Base-by-base conservation (phyloP, 2,888 invertebrate genomes). In the Ptychoptera contaminata region DNA sequence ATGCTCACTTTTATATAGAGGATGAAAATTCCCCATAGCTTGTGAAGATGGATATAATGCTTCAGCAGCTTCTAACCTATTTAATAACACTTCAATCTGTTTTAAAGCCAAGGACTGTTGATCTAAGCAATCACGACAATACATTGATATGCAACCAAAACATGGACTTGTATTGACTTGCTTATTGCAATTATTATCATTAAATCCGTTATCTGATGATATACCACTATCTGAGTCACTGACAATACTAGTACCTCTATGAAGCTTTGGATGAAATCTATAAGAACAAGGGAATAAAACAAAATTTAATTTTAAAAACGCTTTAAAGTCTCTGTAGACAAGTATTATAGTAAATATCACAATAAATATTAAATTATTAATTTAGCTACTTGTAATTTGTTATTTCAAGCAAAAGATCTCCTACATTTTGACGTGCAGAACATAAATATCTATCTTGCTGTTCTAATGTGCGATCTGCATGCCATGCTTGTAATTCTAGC, bases 401-500 rank as follows among this genome's bases (percentile, higher is more conserved):
- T 48, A 92, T 82, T 60, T 82, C 79, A 47, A 74, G 70, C 40
- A 91, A 71, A 44, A 90, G 67, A 35, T 70, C 67, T 9, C 76
- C 79, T 49, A 90, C 79, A 46, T 73, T 70, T 55, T 80, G 76
- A 36, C 90, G 70, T 53, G 82, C 82, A 38, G 73, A 67, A 56
- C 82, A 82, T 14, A 91, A 68, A 59, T 74, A 80, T 46, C 74
- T 74, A 61, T 90, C 88, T 63, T 88, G 86, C 54, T 83, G 82
- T 43, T 77, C 73, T 14, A 79, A 72, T 1, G 76, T 76, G 40
- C 84, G 72, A 50, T 83, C 83, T 0, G 84, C 82, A 51, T 83
- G 73, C 70, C 78, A 79, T 1, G 91, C 91, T 63, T 86, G 85
- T 49, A 93, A 67, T 67, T 91, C 91, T 53, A 92, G 64, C 92